These are phyloP conservation scores for Drosophila ficusphila DNA, from an alignment of 1,140 invertebrate genomes.

Conservation along the genomic window DNA sequence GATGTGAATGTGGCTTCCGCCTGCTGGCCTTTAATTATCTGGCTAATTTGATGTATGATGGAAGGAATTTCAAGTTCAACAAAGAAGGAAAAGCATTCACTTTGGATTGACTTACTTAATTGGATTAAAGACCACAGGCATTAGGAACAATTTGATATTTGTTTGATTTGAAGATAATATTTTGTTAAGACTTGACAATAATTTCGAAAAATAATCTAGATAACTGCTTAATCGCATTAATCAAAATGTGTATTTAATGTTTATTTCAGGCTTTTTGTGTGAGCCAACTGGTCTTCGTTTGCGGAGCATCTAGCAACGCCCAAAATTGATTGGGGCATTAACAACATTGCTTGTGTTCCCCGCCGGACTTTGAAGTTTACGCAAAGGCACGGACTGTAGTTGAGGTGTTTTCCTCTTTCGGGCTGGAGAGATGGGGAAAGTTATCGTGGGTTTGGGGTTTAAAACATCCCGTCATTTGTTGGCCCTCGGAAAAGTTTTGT, in stretches of 20 bases:
- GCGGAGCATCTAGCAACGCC: not conserved
- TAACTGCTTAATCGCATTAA: not conserved
- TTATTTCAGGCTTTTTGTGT: not conserved
- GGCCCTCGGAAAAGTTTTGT: constrained; percentile 16
- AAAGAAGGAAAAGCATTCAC: not conserved
- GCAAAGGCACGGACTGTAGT: not conserved
- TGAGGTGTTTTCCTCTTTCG: not conserved
- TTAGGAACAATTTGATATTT: no score
- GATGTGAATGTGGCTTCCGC: constrained; percentile 1
- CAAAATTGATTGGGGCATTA: constrained; percentile 13
- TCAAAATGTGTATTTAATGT: not conserved
- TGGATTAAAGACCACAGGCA: no score
- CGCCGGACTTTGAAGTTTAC: constrained; percentile 5
- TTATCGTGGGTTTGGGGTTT: not conserved
- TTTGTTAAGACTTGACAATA: no score
- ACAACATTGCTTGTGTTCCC: constrained; percentile 17
- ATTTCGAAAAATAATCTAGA: not conserved
- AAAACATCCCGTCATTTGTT: constrained; percentile 19
- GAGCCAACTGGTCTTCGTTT: not conserved
- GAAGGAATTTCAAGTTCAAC: not conserved
- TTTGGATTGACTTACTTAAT: not conserved
- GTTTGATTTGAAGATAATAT: no score
- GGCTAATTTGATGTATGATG: constrained; percentile 35
- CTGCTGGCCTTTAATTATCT: constrained; percentile 24
- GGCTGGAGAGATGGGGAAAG: not conserved